Conservation (phyloP, 2,888 invertebrate genomes). For the Dynastes maya region DNA sequence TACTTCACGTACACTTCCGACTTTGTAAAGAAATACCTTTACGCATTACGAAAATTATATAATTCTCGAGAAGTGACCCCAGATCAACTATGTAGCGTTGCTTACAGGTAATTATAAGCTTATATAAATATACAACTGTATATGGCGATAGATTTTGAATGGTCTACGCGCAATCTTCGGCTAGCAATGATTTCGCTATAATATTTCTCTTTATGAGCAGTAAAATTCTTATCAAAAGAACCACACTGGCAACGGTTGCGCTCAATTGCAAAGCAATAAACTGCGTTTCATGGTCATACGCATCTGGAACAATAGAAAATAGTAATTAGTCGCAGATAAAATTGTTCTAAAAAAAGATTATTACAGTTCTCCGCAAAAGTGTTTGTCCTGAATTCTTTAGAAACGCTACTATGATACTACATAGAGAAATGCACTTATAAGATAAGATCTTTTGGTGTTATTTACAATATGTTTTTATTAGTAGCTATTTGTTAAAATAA, state of each 20-base stretch:
- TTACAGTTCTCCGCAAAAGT: neutral
- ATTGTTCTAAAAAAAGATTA: neutral
- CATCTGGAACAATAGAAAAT: slow-evolving; percentile 22
- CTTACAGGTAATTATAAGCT: neutral
- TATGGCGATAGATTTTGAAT: neutral
- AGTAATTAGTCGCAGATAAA: neutral
- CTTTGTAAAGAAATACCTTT: neutral
- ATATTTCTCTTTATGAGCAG: slow-evolving; percentile 11
- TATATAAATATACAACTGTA: neutral
- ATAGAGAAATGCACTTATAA: neutral
- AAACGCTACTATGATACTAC: neutral
- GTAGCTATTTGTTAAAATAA: too few species aligned
- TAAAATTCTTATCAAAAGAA: slow-evolving; percentile 24
- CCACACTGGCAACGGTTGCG: slow-evolving; percentile 11
- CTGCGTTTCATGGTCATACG: slow-evolving; percentile 22
- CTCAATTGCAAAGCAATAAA: slow-evolving; percentile 34
- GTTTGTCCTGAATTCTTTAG: neutral
- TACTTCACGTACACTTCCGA: neutral
- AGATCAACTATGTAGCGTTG: neutral
- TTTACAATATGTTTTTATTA: too few species aligned
- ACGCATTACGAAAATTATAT: neutral
- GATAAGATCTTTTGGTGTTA: too few species aligned
- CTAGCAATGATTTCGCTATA: neutral
- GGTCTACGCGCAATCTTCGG: neutral
- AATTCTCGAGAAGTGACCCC: neutral